Percentiles rank a stretch among this genome's conserved stretches.
Evolutionary conservation across 2,113 vertebrate species (phyloP).

Genomic region (Galeopterus variegatus): DNA sequence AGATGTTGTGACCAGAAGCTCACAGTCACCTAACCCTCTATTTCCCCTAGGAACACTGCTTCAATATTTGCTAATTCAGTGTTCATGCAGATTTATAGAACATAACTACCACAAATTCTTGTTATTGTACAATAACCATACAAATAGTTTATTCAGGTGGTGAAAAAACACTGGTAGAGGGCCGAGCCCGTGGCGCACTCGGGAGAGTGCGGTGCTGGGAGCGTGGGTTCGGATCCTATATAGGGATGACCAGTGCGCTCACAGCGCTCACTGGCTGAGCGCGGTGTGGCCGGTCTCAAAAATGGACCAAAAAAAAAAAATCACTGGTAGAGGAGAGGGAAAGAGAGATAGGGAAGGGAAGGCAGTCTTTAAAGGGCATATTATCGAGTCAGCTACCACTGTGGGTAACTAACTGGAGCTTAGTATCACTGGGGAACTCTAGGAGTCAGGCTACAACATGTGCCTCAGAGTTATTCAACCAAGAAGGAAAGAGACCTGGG

Average conservation of each 20-base stretch:
- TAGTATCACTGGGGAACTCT: neutral
- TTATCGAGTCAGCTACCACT: neutral
- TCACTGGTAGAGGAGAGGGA: neutral
- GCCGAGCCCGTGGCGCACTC: no score
- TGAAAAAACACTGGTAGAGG: neutral
- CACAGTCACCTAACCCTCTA: neutral
- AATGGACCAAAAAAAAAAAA: no score
- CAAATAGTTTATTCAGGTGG: neutral
- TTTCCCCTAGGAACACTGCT: neutral
- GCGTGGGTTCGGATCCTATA: no score
- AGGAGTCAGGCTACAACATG: neutral
- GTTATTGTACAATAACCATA: neutral
- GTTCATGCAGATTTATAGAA: neutral
- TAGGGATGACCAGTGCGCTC: no score
- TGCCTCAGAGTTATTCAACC: neutral
- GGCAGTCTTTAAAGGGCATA: neutral
- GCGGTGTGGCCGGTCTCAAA: no score
- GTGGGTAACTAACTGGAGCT: neutral
- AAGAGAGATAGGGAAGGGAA: neutral
- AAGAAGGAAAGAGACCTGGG: rapidly evolving
- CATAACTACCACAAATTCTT: neutral
- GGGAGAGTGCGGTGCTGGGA: no score
- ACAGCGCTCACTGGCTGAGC: no score
- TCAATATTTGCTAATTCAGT: neutral
- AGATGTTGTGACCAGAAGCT: neutral